phyloP scores from a whole-genome alignment of 2,113 vertebrate genomes.

The Trochalopteron elliotii region DNA sequence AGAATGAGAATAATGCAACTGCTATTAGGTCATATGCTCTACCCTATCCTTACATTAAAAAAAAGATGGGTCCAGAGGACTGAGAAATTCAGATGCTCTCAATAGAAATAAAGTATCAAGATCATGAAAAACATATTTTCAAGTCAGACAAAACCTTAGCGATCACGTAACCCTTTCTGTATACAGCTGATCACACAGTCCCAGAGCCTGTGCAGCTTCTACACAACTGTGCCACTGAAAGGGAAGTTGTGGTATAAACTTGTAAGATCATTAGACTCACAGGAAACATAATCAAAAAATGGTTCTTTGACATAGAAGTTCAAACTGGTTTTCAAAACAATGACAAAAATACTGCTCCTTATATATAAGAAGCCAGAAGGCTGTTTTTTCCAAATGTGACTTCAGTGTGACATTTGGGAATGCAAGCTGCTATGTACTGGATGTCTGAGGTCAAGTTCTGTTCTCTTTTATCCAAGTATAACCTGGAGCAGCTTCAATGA shows the following conservation, averaged over 20 bases:
- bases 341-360: not conserved
- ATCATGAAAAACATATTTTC: not conserved
- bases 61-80: not conserved
- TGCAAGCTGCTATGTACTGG: not conserved
- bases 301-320: not conserved
- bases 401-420: not conserved
- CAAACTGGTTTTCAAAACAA: not conserved
- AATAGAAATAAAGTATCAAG: not conserved
- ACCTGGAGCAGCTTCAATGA: constrained; percentile 23
- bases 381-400: not conserved
- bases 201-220: not conserved
- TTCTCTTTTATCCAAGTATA: constrained; percentile 14
- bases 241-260: not conserved
- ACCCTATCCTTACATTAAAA: not conserved
- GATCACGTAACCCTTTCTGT: not conserved
- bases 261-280: not conserved
- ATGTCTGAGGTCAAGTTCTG: not conserved
- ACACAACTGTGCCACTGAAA: not conserved
- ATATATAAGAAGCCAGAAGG: not conserved
- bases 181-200: not conserved
- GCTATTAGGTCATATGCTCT: not conserved
- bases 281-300: not conserved
- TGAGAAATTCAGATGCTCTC: not conserved
- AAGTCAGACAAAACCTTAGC: not conserved
- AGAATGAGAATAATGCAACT: not conserved